These are phyloP conservation scores for Ischnura elegans DNA, from an alignment of 2,888 invertebrate genomes.

Conservation along the genomic window DNA sequence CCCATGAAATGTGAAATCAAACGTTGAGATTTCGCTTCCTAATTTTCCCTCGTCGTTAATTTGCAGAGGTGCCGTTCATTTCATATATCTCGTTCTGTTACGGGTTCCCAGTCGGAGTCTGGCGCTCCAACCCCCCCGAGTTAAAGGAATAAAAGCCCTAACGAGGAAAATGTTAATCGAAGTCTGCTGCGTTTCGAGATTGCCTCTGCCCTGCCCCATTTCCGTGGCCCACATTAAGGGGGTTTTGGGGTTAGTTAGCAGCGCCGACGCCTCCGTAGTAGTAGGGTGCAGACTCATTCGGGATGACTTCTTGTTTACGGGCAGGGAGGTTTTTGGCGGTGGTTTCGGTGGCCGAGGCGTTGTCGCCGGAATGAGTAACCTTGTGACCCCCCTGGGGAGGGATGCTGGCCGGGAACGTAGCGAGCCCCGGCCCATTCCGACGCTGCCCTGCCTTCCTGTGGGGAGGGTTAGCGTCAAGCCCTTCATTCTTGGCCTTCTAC, in stretches of 20 bases:
- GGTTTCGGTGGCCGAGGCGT: not conserved
- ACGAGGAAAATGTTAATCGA: not conserved
- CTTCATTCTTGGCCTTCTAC: not conserved
- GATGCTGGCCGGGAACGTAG: not conserved
- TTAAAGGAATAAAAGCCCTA: not conserved
- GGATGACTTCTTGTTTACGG: conserved; percentile 55
- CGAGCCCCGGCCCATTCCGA: not conserved
- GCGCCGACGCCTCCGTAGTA: not conserved
- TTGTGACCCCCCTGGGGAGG: conserved; percentile 34
- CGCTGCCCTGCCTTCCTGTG: not conserved
- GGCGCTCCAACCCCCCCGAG: not conserved
- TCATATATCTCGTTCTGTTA: too few species aligned
- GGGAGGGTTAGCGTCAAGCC: not conserved
- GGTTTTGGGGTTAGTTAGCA: not conserved
- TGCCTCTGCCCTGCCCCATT: not conserved
- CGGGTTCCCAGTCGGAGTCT: too few species aligned
- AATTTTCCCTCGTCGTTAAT: not conserved
- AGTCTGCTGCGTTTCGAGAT: not conserved
- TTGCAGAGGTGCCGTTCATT: not conserved
- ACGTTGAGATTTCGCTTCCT: not conserved
- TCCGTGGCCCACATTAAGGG: conserved; percentile 9
- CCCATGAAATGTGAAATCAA: not conserved
- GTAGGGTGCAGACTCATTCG: not conserved
- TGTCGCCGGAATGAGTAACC: conserved; percentile 51
- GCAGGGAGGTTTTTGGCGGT: not conserved